Conservation (phyloP, 92 coral and sea anemone species). For the Phenganax subtilis region DNA sequence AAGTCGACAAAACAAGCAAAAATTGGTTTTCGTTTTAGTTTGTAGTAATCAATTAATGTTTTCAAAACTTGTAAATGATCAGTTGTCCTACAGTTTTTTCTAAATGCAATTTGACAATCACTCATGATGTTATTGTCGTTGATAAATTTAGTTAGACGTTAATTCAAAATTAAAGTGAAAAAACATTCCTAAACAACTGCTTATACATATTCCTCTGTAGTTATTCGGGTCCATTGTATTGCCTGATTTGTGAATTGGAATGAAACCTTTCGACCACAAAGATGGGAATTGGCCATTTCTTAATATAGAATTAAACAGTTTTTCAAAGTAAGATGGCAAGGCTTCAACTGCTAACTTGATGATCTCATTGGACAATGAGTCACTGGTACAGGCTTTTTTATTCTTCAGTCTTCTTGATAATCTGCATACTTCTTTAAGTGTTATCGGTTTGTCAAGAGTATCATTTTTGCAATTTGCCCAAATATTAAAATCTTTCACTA, state of each 20-base stretch:
- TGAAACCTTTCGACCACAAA: constrained; percentile 24
- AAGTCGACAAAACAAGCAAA: too few species aligned
- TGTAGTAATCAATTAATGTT: constrained; percentile 38
- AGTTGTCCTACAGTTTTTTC: constrained; percentile 30
- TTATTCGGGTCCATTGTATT: constrained; percentile 11
- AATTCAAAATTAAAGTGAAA: neutral
- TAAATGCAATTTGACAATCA: constrained; percentile 39
- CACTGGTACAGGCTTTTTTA: constrained; percentile 42
- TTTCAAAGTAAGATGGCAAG: constrained; percentile 27
- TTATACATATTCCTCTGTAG: too few species aligned
- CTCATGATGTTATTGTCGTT: constrained; percentile 17
- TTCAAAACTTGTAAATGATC: constrained; percentile 30
- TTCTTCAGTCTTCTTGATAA: constrained; percentile 28
- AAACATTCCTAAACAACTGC: too few species aligned
- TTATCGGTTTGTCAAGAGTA: constrained; percentile 32
- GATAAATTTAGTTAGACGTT: constrained; percentile 19
- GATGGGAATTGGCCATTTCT: constrained; percentile 37
- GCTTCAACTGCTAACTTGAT: constrained; percentile 27
- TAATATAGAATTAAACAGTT: constrained; percentile 32
- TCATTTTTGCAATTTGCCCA: constrained; percentile 22
- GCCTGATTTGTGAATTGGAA: constrained; percentile 17
- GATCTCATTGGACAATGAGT: too few species aligned
- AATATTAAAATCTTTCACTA: constrained; percentile 25
- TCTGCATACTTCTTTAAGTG: constrained; percentile 30
- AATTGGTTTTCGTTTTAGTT: too few species aligned